Evolutionary conservation across 2,888 invertebrate species (phyloP), one percentile per base, ranked within the genome.

Genomic region (Clepsis dumicolana): DNA sequence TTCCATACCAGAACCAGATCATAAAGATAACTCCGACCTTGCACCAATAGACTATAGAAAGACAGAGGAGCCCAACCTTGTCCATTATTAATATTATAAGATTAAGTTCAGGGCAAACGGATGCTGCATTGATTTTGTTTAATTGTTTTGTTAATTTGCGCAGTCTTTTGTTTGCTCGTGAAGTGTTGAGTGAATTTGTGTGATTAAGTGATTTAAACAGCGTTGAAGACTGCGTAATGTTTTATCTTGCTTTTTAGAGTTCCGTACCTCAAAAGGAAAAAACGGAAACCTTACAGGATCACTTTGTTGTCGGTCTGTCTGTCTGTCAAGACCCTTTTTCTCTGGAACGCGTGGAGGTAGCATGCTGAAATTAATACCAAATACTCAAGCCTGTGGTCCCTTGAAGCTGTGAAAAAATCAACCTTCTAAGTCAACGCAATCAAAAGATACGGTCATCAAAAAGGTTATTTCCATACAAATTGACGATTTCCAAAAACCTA

Each of bases 81-180:
- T 1, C 8, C 50, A 38, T 66, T 66, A 66, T 67, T 63, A 67
- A 63, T 67, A 57, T 63, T 67, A 62, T 27, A 62, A 67, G 62
- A 67, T 63, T 62, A 62, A 50, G 67, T 57, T 67, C 67, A 67
- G 53, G 56, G 56, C 35, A 44, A 63, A 38, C 67, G 67, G 67
- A 67, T 67, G 62, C 53, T 29, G 50, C 66, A 56, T 67, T 63
- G 62, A 67, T 67, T 67, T 63, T 59, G 50, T 65, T 66, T 67
- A 65, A 65, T 65, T 63, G 67, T 67, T 62, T 50, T 38, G 35
- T 50, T 57, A 63, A 63, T 29, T 63, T 66, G 66, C 50, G 48
- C 16, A 65, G 53, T 63, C 67, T 67, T 67, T 62, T 63, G 56
- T 67, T 63, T 57, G 66, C 16, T 60, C 29, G 56, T 35, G 18